Evolutionary conservation across 2,797 vertebrate genomes (phyloP).

Genomic region (Natrix natrix): DNA sequence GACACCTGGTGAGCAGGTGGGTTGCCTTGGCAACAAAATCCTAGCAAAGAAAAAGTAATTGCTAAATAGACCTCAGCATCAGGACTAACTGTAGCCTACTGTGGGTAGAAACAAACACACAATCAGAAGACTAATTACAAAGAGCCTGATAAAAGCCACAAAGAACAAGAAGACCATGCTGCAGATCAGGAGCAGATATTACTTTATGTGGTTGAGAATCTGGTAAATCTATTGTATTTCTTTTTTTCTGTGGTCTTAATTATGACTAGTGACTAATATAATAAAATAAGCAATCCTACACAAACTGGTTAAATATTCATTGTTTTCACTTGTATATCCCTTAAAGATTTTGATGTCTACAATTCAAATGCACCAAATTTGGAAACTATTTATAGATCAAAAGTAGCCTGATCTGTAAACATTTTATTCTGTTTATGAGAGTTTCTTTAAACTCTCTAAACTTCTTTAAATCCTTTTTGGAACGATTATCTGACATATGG

Average conservation of each 20-base stretch:
- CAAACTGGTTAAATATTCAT: neutral
- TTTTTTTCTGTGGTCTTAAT: neutral
- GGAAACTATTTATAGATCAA: neutral
- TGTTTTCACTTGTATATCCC: neutral
- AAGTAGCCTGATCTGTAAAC: neutral
- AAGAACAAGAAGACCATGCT: neutral
- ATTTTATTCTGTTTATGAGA: neutral
- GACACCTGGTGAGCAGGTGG: constrained; percentile 33
- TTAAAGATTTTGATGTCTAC: neutral
- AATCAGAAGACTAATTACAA: constrained; percentile 39
- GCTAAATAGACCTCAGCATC: constrained; percentile 22
- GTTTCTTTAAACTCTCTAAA: neutral
- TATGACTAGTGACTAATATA: neutral
- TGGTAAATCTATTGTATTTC: neutral
- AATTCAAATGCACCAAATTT: neutral
- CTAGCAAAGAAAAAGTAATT: constrained; percentile 34
- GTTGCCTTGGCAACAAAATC: constrained; percentile 30
- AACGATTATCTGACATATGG: neutral
- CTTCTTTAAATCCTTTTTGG: neutral
- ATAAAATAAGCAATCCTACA: neutral
- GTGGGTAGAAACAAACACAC: constrained; percentile 30
- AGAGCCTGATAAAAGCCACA: constrained; percentile 13
- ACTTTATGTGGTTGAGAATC: neutral
- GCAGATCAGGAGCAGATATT: neutral
- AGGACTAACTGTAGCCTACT: constrained; percentile 23